Evolutionary conservation across 1,140 invertebrate genomes (phyloP).

Genomic region (Sarcophaga peregrina): DNA sequence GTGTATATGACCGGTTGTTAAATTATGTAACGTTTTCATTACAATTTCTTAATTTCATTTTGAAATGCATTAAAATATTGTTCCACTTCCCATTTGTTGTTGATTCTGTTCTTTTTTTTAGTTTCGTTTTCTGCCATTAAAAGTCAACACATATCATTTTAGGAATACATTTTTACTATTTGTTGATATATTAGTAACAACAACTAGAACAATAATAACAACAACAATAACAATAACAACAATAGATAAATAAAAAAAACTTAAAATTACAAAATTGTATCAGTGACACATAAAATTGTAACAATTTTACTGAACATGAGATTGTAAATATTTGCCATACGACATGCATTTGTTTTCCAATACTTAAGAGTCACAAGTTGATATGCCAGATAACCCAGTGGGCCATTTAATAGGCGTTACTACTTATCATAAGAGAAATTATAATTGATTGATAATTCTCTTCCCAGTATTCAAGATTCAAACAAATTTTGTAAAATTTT

Average conservation of each 20-base stretch:
- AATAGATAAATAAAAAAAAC: background rate
- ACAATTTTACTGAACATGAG: conserved; percentile 7
- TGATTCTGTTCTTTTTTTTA: background rate
- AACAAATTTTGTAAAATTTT: too few relatives aligned
- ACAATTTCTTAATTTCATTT: too few relatives aligned
- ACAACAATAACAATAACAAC: too few relatives aligned
- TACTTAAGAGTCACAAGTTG: too few relatives aligned
- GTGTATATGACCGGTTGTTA: too few relatives aligned
- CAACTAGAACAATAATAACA: too few relatives aligned
- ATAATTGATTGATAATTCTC: too few relatives aligned
- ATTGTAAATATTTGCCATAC: conserved; percentile 14
- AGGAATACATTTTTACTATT: background rate
- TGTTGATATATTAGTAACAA: background rate
- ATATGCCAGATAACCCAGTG: too few relatives aligned
- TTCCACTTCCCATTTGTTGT: background rate
- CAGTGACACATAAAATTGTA: conserved; percentile 22
- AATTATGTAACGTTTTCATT: too few relatives aligned
- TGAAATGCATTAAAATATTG: background rate
- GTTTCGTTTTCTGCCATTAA: background rate
- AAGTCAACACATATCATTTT: conserved; percentile 18
- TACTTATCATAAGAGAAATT: too few relatives aligned
- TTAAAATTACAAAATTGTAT: conserved; percentile 7
- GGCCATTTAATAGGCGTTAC: too few relatives aligned
- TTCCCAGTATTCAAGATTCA: too few relatives aligned
- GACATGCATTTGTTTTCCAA: background rate